Percentiles rank a stretch among this genome's conserved stretches.
Conservation (phyloP, 1,140 invertebrate species). For the Wiebesia pumilae region DNA sequence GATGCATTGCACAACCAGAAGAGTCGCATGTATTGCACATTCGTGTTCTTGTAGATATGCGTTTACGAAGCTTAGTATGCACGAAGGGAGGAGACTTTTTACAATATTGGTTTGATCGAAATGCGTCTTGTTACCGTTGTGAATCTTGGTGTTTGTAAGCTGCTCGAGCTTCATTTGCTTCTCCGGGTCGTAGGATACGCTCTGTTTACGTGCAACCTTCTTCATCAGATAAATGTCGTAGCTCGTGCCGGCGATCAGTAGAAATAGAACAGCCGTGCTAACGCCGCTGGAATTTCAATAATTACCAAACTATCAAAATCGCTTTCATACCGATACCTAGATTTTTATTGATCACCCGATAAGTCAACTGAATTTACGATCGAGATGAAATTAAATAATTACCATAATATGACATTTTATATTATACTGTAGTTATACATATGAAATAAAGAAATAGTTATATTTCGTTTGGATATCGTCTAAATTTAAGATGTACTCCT, state of each 20-base stretch:
- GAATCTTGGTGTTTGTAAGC: slow-evolving; percentile 61
- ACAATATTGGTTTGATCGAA: neutral
- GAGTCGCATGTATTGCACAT: neutral
- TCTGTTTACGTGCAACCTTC: slow-evolving; percentile 58
- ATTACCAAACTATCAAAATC: neutral
- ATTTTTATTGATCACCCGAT: too few relatives aligned
- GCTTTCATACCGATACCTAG: neutral
- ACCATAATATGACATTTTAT: too few relatives aligned
- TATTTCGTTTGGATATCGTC: too few relatives aligned
- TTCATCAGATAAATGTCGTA: slow-evolving; percentile 70
- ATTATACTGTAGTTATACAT: too few relatives aligned
- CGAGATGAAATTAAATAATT: too few relatives aligned
- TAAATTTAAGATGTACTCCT: too few relatives aligned
- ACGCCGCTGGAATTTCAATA: slow-evolving; percentile 75
- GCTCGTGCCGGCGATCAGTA: slow-evolving; percentile 77
- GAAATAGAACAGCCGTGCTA: slow-evolving; percentile 73
- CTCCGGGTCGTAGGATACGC: slow-evolving; percentile 66
- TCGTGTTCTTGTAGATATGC: neutral
- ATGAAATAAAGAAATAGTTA: too few relatives aligned
- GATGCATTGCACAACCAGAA: neutral
- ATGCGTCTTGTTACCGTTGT: slow-evolving; percentile 62
- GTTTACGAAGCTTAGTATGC: neutral
- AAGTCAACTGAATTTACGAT: too few relatives aligned
- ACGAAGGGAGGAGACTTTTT: neutral
- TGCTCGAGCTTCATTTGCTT: slow-evolving; percentile 70